Percentiles rank a stretch among this genome's conserved stretches.
phyloP scores from a whole-genome alignment of 2,113 vertebrate genomes.

The Colossoma macropomum region DNA sequence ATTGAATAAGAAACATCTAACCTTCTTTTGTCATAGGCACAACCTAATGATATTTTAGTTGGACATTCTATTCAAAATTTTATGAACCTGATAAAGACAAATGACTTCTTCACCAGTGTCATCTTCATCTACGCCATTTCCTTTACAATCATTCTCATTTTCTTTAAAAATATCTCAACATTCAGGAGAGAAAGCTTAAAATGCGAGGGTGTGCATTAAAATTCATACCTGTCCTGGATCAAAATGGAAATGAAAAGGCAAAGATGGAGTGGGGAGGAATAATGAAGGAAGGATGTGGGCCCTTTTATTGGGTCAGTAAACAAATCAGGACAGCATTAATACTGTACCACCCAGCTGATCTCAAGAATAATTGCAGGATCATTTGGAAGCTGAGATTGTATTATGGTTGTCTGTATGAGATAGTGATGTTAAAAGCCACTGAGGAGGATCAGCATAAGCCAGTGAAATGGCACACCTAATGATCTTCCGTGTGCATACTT shows the following conservation, averaged over 20 bases:
- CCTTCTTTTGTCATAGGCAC: neutral
- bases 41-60: neutral
- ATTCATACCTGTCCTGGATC: slow-evolving; percentile 70
- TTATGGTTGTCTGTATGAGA: slow-evolving; percentile 47
- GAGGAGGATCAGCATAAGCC: slow-evolving; percentile 5
- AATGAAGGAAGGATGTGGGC: slow-evolving; percentile 60
- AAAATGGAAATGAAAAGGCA: slow-evolving; percentile 69
- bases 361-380: slow-evolving; percentile 59
- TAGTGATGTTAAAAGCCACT: slow-evolving; percentile 33
- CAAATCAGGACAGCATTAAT: slow-evolving; percentile 54
- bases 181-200: neutral
- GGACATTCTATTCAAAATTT: neutral
- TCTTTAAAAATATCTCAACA: too few relatives aligned
- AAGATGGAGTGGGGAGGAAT: slow-evolving; percentile 59
- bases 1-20: neutral
- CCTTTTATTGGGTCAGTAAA: slow-evolving; percentile 65
- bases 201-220: slow-evolving; percentile 62
- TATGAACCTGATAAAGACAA: slow-evolving; percentile 14
- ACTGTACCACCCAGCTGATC: slow-evolving; percentile 54
- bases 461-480: slow-evolving; percentile 22
- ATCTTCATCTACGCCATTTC: neutral
- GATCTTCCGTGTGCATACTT: slow-evolving; percentile 6
- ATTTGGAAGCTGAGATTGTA: slow-evolving; percentile 41
- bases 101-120: slow-evolving; percentile 11
- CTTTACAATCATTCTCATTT: too few relatives aligned